Conservation (phyloP, 1,140 invertebrate species). For the Brachionus asplanchnoidis region DNA sequence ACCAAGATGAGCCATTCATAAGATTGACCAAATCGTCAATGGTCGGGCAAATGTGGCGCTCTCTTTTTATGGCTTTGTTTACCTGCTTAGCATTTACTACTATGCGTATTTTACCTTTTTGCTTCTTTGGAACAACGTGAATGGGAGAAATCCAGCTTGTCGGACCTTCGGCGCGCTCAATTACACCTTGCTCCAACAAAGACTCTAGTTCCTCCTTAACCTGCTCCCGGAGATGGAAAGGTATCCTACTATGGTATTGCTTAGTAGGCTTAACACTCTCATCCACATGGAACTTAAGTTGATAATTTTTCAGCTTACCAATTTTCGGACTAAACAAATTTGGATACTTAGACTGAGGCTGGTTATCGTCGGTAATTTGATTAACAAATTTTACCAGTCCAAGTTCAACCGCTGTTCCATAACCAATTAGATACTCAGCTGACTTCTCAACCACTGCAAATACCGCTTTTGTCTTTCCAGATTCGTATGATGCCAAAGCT, state of each 20-base stretch:
- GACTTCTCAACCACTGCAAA: too few species aligned
- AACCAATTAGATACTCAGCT: too few species aligned
- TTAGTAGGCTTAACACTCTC: conserved; percentile 43
- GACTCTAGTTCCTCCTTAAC: conserved; percentile 44
- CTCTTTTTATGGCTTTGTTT: too few species aligned
- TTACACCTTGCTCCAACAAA: conserved; percentile 44
- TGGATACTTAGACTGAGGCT: not conserved
- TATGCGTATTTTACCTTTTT: too few species aligned
- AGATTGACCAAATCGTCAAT: too few species aligned
- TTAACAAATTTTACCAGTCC: too few species aligned
- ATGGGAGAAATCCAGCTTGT: conserved; percentile 48
- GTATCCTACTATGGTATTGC: conserved; percentile 43
- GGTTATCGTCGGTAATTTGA: not conserved
- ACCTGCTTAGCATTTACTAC: too few species aligned
- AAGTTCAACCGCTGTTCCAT: too few species aligned
- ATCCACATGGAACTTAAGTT: conserved; percentile 47
- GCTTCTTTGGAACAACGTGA: conserved; percentile 42
- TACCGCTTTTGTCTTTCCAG: too few species aligned
- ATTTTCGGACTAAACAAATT: not conserved
- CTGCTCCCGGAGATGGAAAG: conserved; percentile 45
- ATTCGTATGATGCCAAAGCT: too few species aligned
- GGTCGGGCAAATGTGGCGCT: too few species aligned
- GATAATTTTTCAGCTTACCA: conserved; percentile 43
- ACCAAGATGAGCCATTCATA: too few species aligned
- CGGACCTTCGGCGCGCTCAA: conserved; percentile 45